Percentiles rank a stretch among this genome's conserved stretches.
phyloP scores from a whole-genome alignment of 2,888 invertebrate species.

The Apoda limacodes region DNA sequence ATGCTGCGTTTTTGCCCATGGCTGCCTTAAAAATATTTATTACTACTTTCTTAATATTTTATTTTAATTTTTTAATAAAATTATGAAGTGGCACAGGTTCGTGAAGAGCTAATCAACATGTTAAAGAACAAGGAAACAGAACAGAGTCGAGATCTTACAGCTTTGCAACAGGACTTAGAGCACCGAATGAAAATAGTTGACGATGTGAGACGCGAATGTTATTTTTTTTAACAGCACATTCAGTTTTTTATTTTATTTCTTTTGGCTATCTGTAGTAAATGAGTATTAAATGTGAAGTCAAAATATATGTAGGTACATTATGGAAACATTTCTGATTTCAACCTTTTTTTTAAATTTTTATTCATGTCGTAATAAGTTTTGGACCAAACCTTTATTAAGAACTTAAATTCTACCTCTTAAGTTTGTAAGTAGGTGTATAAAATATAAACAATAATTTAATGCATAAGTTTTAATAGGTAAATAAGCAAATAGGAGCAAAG shows the following conservation, averaged over 20 bases:
- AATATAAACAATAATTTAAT: slow-evolving; percentile 2
- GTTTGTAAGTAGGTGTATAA: too few relatives aligned
- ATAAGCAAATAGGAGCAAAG: slow-evolving; percentile 61
- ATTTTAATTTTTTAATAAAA: background rate
- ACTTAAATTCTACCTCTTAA: too few relatives aligned
- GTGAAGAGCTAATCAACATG: slow-evolving; percentile 71
- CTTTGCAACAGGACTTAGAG: slow-evolving; percentile 52
- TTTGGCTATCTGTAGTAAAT: too few relatives aligned
- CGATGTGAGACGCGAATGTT: slow-evolving; percentile 39
- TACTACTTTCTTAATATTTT: slow-evolving; percentile 1
- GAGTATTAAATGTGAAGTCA: too few relatives aligned
- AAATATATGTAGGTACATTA: too few relatives aligned
- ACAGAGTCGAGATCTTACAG: slow-evolving; percentile 54
- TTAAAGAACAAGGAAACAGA: slow-evolving; percentile 69
- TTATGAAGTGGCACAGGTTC: slow-evolving; percentile 41
- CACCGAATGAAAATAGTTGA: slow-evolving; percentile 62
- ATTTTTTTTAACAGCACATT: slow-evolving; percentile 12
- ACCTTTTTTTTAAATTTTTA: too few relatives aligned
- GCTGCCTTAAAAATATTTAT: slow-evolving; percentile 5
- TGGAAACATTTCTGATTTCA: too few relatives aligned
- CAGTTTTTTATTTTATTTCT: slow-evolving; percentile 16
- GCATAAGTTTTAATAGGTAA: slow-evolving; percentile 36
- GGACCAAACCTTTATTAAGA: too few relatives aligned
- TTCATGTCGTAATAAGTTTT: too few relatives aligned
- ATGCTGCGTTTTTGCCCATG: background rate